Conservation (phyloP, 2,113 vertebrate species). For the Otocyon megalotis region DNA sequence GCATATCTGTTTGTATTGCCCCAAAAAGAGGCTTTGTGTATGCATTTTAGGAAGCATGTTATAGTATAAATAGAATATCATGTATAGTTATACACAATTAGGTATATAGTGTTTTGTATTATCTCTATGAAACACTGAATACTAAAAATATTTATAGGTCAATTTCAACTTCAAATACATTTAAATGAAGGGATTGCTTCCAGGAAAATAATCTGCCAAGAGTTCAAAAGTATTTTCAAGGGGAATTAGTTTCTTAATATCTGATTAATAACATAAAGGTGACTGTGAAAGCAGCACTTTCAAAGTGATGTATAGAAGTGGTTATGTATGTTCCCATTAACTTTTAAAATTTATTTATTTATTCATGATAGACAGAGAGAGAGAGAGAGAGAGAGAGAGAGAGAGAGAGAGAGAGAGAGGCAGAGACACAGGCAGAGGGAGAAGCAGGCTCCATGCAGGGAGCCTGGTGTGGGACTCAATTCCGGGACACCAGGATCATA, state of each 20-base stretch:
- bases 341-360: too few relatives aligned
- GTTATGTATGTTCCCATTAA: neutral
- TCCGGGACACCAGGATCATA: too few relatives aligned
- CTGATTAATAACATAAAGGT: neutral
- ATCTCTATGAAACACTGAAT: neutral
- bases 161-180: constrained; percentile 1
- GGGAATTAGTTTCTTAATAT: neutral
- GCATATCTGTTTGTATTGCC: neutral
- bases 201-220: neutral
- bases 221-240: neutral
- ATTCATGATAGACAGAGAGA: too few relatives aligned
- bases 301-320: neutral
- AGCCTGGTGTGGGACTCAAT: too few relatives aligned
- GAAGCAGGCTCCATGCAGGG: too few relatives aligned
- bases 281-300: neutral
- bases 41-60: neutral
- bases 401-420: too few relatives aligned
- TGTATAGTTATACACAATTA: neutral
- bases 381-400: too few relatives aligned
- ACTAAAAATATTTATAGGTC: neutral
- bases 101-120: neutral
- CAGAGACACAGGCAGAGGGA: too few relatives aligned
- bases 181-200: neutral
- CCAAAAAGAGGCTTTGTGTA: neutral
- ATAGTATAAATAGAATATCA: neutral